Evolutionary conservation across 2,888 invertebrate species (phyloP), one percentile per base, ranked within the genome.

Genomic region (Lordiphosa andalusiaca): DNA sequence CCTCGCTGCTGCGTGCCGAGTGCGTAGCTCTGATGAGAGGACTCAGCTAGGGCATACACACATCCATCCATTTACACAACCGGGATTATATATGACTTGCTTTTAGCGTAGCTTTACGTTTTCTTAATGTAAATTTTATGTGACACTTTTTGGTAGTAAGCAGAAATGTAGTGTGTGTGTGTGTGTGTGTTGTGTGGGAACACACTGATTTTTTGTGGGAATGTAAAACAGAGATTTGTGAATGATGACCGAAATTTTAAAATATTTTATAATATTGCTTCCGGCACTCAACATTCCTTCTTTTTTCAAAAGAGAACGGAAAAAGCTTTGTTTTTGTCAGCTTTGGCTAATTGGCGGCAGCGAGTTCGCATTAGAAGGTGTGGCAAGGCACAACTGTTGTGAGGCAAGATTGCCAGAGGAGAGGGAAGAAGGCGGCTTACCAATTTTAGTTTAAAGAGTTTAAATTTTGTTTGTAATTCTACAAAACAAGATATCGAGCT

Each of bases 321-420:
- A 23, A 62, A 60, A 72, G 82, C 72, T 71, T 54, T 59, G 12
- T 39, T 16, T 39, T 56, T 37, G 40, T 1, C 55, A 23, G 6
- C n/a, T n/a, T 52, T 30, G 30, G 52, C 69, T 65, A 68, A 74
- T 78, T 84, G 84, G 75, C 84, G 84, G 75, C 84, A 77, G 73
- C 64, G 0, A 10, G 10, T 3, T 30, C 4, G 0, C 9, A 30
- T 9, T 9, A 30, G 3, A 30, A 30, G 30, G 30, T 9, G 30
- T 9, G 3, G 30, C 30, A 30, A 30, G 30, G 4, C 10, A 7
- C 9, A 30, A 30, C 3, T 30, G 30, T 30, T 9, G 6, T 25
- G 1, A 7, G 7, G 7, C 25, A 7, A 25, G 25, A 4, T 19
- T 19, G 3, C 19, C 3, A 19, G 19, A 2, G 4, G 19, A 19